phyloP scores from a whole-genome alignment of 2,888 invertebrate species.

The Belgica antarctica region DNA sequence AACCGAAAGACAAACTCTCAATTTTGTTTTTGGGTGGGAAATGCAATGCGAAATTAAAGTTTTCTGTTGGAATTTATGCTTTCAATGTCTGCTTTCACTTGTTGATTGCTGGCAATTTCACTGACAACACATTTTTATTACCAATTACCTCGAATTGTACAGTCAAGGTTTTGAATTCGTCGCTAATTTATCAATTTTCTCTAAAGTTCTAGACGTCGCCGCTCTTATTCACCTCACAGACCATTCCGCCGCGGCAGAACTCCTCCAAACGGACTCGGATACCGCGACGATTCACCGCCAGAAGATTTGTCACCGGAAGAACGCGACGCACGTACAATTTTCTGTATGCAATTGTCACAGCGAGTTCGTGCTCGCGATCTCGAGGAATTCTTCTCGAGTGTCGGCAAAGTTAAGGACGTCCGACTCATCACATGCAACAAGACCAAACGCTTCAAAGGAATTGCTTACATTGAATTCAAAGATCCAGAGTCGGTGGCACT shows the following conservation, averaged over 20 bases:
- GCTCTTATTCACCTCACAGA: conserved; percentile 53
- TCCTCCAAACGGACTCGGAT: conserved; percentile 58
- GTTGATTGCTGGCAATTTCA: background rate
- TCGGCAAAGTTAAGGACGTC: conserved; percentile 97
- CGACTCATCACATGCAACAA: conserved; percentile 98
- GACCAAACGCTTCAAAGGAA: conserved; percentile 97
- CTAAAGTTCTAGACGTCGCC: conserved; percentile 47
- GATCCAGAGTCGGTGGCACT: conserved; percentile 96
- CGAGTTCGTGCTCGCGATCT: conserved; percentile 89
- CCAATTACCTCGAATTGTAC: background rate
- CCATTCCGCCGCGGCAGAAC: conserved; percentile 53
- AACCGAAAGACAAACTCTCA: conserved; percentile 21
- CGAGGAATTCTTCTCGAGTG: conserved; percentile 98
- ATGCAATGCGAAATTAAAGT: conserved; percentile 14
- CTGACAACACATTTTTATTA: background rate
- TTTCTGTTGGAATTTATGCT: background rate
- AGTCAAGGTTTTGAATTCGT: background rate
- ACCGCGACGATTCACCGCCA: conserved; percentile 59
- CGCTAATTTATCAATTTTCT: background rate
- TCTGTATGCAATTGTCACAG: conserved; percentile 97
- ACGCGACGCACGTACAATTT: conserved; percentile 96
- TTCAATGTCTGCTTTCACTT: no score
- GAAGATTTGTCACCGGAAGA: conserved; percentile 92
- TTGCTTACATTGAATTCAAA: conserved; percentile 99
- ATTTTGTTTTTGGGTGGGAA: conserved; percentile 33